Conservation (phyloP, 2,797 vertebrate genomes). For the Aphelocoma californica region DNA sequence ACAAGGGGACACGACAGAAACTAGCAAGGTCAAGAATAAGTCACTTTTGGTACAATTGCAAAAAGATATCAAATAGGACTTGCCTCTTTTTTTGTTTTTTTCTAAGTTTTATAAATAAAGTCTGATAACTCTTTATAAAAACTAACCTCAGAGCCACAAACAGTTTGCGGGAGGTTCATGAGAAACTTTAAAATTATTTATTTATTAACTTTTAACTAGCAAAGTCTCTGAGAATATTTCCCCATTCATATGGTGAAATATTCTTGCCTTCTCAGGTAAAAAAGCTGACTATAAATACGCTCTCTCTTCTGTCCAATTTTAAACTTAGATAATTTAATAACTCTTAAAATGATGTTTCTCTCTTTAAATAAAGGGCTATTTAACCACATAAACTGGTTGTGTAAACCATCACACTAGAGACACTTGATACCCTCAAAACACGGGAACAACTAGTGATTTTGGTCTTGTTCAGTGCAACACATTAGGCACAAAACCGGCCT, state of each 20-base stretch:
- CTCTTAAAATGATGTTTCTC: conserved; percentile 77
- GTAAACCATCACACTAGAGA: conserved; percentile 82
- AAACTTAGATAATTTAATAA: conserved; percentile 82
- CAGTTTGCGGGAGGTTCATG: conserved; percentile 85
- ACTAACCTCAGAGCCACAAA: conserved; percentile 91
- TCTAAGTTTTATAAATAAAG: conserved; percentile 92
- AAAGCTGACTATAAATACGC: conserved; percentile 79
- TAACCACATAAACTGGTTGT: conserved; percentile 85
- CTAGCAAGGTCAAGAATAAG: conserved; percentile 88
- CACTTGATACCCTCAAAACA: conserved; percentile 80
- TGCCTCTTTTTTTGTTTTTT: conserved; percentile 76
- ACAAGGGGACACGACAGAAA: conserved; percentile 66
- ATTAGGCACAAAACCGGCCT: conserved; percentile 76
- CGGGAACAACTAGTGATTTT: conserved; percentile 71
- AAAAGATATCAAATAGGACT: conserved; percentile 92
- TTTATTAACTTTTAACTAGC: conserved; percentile 77
- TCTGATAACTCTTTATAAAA: conserved; percentile 93
- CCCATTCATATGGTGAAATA: conserved; percentile 81
- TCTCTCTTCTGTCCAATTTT: conserved; percentile 73
- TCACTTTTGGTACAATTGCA: conserved; percentile 99
- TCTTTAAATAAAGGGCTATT: conserved; percentile 82
- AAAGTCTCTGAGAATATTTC: conserved; percentile 88
- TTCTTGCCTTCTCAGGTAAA: conserved; percentile 77
- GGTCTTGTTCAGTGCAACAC: conserved; percentile 86
- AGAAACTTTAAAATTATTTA: conserved; percentile 78